phyloP scores from a whole-genome alignment of 2,113 vertebrate genomes.

The Catharus minimus region DNA sequence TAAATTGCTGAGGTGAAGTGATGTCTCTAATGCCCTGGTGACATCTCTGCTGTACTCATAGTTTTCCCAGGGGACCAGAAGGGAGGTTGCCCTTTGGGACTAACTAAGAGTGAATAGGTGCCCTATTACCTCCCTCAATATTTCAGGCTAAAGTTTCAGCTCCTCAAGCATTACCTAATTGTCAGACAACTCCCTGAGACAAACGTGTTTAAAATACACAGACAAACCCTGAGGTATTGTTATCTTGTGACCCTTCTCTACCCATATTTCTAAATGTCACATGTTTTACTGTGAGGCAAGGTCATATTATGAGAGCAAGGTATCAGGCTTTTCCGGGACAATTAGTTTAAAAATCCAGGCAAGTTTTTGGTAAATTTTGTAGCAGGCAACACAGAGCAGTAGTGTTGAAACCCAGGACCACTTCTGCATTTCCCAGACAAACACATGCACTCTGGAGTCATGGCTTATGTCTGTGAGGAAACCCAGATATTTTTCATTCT shows the following conservation, averaged over 20 bases:
- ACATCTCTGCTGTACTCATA: neutral
- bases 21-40: neutral
- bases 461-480: neutral
- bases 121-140: neutral
- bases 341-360: neutral
- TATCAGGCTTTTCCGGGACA: neutral
- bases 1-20: neutral
- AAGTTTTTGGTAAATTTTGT: neutral
- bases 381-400: neutral
- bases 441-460: neutral
- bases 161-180: neutral
- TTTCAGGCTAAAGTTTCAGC: neutral
- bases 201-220: neutral
- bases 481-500: neutral
- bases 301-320: neutral
- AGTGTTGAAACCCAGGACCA: neutral
- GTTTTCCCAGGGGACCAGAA: neutral
- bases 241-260: neutral
- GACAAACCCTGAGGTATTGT: neutral
- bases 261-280: neutral
- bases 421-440: neutral
- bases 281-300: neutral
- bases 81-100: neutral
- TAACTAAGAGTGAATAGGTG: neutral
- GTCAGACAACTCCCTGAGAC: neutral